Evolutionary conservation across 2,888 invertebrate species (phyloP).

Genomic region (Plagiodera versicolora): DNA sequence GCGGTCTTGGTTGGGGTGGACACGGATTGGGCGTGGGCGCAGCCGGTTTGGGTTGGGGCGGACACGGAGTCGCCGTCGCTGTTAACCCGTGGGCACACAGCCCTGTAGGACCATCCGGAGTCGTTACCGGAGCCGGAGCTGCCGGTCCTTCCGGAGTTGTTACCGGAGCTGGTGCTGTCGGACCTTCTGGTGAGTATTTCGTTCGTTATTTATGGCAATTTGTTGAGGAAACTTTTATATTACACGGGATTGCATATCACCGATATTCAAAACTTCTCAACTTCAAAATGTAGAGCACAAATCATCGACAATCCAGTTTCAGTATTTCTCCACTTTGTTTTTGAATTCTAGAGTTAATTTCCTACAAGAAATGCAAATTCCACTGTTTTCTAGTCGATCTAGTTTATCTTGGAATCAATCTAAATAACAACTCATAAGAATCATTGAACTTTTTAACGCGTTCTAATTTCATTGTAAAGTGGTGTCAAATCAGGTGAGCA

Average conservation of each 20-base stretch:
- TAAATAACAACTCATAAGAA: too few relatives aligned
- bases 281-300: too few relatives aligned
- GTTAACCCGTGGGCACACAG: conserved; percentile 16
- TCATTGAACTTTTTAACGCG: too few relatives aligned
- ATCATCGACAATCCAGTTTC: too few relatives aligned
- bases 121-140: conserved; percentile 20
- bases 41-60: conserved; percentile 6
- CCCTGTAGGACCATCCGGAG: conserved; percentile 18
- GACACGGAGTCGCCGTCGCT: conserved; percentile 5
- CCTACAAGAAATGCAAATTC: too few relatives aligned
- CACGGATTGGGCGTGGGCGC: not conserved
- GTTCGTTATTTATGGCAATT: not conserved
- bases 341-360: too few relatives aligned
- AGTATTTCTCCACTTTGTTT: too few relatives aligned
- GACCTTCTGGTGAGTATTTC: conserved; percentile 13
- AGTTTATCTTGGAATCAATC: too few relatives aligned
- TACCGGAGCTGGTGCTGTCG: conserved; percentile 19
- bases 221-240: too few relatives aligned
- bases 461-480: too few relatives aligned
- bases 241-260: not conserved
- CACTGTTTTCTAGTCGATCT: too few relatives aligned
- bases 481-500: too few relatives aligned
- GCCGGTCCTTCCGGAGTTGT: conserved; percentile 15
- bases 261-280: not conserved
- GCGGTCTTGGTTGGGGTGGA: conserved; percentile 6